phyloP scores from a whole-genome alignment of 2,888 invertebrate genomes.

The Agrochola lychnidis region DNA sequence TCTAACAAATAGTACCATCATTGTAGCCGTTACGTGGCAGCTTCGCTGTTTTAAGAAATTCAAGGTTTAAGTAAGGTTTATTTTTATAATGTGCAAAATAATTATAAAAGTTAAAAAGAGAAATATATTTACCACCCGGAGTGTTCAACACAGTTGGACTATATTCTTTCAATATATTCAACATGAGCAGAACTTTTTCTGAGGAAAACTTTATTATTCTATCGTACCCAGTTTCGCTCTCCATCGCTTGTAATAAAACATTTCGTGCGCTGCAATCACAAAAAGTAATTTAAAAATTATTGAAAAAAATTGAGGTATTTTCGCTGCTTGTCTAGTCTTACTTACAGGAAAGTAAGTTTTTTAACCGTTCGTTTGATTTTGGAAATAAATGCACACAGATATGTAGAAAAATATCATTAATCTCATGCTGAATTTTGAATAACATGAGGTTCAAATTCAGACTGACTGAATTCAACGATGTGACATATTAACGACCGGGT shows the following conservation, averaged over 20 bases:
- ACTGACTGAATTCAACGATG: neutral
- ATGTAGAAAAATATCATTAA: neutral
- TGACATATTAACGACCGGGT: neutral
- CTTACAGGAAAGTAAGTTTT: neutral
- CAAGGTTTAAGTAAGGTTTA: neutral
- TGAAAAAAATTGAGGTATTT: neutral
- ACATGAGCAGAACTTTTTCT: constrained; percentile 91
- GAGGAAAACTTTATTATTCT: constrained; percentile 91
- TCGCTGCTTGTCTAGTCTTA: neutral
- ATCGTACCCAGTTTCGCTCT: constrained; percentile 78
- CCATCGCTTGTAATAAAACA: constrained; percentile 89
- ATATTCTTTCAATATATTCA: constrained; percentile 91
- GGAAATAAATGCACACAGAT: neutral
- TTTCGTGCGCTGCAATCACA: constrained; percentile 82
- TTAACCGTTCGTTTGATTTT: neutral
- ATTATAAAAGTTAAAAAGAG: neutral
- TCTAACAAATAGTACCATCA: neutral
- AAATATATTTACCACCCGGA: constrained; percentile 71
- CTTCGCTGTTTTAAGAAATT: neutral
- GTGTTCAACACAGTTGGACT: constrained; percentile 76
- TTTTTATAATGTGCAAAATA: neutral
- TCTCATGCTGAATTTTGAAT: neutral
- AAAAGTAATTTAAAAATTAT: neutral
- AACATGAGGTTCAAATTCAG: neutral
- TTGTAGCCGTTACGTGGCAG: neutral